Percentiles rank a stretch among this genome's conserved stretches.
phyloP scores from a whole-genome alignment of 2,797 vertebrate species.

The Crypturellus tataupa region DNA sequence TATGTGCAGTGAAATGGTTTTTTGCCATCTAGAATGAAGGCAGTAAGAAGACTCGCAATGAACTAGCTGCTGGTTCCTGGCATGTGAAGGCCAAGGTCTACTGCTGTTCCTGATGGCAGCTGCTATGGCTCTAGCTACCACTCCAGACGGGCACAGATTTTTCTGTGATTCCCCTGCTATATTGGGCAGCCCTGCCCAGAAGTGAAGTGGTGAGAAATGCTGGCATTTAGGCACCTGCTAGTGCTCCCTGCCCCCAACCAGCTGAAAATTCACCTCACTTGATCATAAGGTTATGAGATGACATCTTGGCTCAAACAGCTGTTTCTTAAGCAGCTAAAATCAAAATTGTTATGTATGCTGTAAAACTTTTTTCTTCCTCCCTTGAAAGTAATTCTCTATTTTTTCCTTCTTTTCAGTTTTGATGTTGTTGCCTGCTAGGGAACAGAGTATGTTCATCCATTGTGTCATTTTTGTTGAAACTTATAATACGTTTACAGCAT shows the following conservation, averaged over 20 bases:
- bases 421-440: neutral
- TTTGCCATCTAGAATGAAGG: neutral
- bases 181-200: neutral
- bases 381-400: neutral
- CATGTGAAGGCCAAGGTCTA: rapidly evolving
- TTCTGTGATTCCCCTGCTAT: rapidly evolving
- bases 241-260: neutral
- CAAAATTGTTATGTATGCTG: neutral
- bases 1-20: neutral
- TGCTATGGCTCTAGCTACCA: neutral
- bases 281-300: neutral
- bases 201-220: neutral
- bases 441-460: neutral
- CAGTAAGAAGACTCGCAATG: neutral
- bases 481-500: neutral
- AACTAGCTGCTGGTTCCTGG: neutral
- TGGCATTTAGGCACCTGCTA: neutral
- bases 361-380: neutral
- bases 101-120: neutral
- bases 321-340: neutral
- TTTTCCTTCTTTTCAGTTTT: neutral
- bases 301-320: neutral
- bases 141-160: neutral
- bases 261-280: neutral
- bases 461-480: neutral